These are phyloP conservation scores for Idris sp. DNA, from an alignment of 1,140 invertebrate genomes.

Conservation along the genomic window DNA sequence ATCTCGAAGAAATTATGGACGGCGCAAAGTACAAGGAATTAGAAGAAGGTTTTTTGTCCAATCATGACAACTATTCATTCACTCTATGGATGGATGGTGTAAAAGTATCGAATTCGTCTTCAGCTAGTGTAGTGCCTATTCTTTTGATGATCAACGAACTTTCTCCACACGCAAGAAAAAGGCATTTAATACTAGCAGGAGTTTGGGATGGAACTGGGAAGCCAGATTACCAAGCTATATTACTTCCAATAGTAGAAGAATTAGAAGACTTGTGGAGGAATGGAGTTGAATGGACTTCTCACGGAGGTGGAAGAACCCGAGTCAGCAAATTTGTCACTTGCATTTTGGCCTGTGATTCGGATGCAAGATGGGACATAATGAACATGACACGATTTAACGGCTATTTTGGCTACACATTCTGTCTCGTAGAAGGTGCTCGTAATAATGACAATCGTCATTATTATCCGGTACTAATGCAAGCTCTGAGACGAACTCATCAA, in stretches of 20 bases:
- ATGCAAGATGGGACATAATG: background rate
- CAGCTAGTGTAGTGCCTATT: too few species aligned
- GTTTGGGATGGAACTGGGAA: constrained; percentile 1
- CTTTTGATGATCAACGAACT: too few species aligned
- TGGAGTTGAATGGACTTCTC: background rate
- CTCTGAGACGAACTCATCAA: background rate
- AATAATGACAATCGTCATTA: background rate
- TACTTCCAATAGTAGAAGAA: background rate
- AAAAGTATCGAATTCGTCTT: too few species aligned
- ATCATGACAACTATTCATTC: too few species aligned
- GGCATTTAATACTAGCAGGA: background rate
- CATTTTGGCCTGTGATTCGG: background rate
- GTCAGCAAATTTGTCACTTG: background rate
- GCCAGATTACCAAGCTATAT: background rate
- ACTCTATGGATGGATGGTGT: too few species aligned
- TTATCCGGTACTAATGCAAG: constrained; percentile 1
- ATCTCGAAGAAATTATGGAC: too few species aligned
- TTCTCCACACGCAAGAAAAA: too few species aligned
- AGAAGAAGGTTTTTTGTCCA: too few species aligned
- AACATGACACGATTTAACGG: constrained; percentile 11
- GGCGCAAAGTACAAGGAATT: too few species aligned
- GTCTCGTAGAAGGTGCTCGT: background rate
- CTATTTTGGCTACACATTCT: background rate
- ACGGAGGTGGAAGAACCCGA: background rate
- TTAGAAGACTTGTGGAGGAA: background rate